Percentiles rank a stretch among this genome's conserved stretches.
phyloP scores from a whole-genome alignment of 2,113 vertebrate species.

The Calyptomena viridis region DNA sequence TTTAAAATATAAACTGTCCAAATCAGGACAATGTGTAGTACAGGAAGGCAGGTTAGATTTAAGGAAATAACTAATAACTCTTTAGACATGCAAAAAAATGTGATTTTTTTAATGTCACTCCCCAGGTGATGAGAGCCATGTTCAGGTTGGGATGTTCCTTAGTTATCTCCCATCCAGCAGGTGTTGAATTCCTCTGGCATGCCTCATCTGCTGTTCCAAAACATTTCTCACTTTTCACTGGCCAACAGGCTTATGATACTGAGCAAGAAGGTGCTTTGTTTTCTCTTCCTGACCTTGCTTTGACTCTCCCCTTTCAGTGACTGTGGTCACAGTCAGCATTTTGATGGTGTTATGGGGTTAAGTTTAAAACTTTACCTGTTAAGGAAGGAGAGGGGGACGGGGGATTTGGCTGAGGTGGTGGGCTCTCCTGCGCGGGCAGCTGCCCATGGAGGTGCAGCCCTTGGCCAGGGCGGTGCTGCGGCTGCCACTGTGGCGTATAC shows the following conservation, averaged over 20 bases:
- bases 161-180: not conserved
- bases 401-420: too few relatives aligned
- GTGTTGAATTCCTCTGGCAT: not conserved
- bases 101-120: not conserved
- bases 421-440: too few relatives aligned
- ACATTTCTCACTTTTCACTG: not conserved
- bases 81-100: accelerated
- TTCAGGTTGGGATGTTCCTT: not conserved
- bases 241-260: not conserved
- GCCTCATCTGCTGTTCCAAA: not conserved
- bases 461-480: too few relatives aligned
- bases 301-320: not conserved
- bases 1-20: too few relatives aligned
- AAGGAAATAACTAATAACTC: not conserved
- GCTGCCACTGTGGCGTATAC: too few relatives aligned
- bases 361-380: too few relatives aligned
- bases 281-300: not conserved
- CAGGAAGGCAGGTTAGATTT: not conserved
- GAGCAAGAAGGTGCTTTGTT: not conserved
- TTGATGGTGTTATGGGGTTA: too few relatives aligned
- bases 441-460: too few relatives aligned
- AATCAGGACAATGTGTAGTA: too few relatives aligned
- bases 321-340: not conserved
- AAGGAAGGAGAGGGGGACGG: too few relatives aligned
- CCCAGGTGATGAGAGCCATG: accelerated